These are phyloP conservation scores for Geotrupes spiniger DNA, from an alignment of 2,888 invertebrate genomes.

Conservation along the genomic window DNA sequence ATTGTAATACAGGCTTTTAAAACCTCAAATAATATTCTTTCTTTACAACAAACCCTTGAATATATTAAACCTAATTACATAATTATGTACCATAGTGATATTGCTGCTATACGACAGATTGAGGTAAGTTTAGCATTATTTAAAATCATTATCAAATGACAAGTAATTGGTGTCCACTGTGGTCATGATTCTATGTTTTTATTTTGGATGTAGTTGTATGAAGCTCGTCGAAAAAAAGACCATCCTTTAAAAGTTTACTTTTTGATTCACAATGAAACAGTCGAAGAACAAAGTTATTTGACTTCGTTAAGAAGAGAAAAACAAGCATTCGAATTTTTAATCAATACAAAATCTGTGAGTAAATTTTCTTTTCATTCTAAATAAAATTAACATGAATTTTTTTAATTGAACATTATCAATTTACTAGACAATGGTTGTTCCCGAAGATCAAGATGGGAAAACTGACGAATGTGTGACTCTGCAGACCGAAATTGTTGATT, in stretches of 20 bases:
- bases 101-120: slow-evolving; percentile 83
- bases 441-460: slow-evolving; percentile 85
- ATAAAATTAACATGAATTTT: not conserved
- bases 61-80: slow-evolving; percentile 75
- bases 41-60: slow-evolving; percentile 67
- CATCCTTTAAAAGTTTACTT: slow-evolving; percentile 76
- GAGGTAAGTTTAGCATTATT: slow-evolving; percentile 58
- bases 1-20: slow-evolving; percentile 78
- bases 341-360: slow-evolving; percentile 85
- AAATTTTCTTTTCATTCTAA: not conserved
- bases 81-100: slow-evolving; percentile 86
- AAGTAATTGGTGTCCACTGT: slow-evolving; percentile 1
- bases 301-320: slow-evolving; percentile 89
- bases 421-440: slow-evolving; percentile 76
- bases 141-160: slow-evolving; percentile 1
- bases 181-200: slow-evolving; percentile 5
- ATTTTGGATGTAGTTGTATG: slow-evolving; percentile 59
- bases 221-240: slow-evolving; percentile 57
- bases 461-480: slow-evolving; percentile 60
- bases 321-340: slow-evolving; percentile 88
- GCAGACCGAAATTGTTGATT: slow-evolving; percentile 38
- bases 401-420: slow-evolving; percentile 8
- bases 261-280: slow-evolving; percentile 85
- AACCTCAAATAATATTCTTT: slow-evolving; percentile 68
- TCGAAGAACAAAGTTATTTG: slow-evolving; percentile 95